Conservation (phyloP, 2,797 vertebrate genomes). For the Eptatretus atami region DNA sequence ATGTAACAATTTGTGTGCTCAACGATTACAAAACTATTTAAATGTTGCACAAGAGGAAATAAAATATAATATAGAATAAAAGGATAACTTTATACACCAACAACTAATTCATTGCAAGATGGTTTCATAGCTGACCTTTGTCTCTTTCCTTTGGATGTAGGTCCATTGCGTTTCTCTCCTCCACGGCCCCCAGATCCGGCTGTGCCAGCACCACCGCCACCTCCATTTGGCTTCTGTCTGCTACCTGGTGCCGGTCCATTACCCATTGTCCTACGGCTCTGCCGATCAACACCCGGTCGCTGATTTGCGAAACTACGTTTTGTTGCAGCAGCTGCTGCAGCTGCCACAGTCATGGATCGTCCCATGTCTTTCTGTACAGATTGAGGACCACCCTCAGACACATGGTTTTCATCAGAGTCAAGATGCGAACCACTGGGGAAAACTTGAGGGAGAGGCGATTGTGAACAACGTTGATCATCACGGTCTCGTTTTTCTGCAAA, state of each 20-base stretch:
- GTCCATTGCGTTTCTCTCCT: slow-evolving; percentile 52
- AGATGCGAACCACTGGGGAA: too few relatives aligned
- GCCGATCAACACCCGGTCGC: slow-evolving; percentile 18
- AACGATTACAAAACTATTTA: too few relatives aligned
- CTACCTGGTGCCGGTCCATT: slow-evolving; percentile 18
- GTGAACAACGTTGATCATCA: slow-evolving; percentile 25
- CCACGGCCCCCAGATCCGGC: slow-evolving; percentile 41
- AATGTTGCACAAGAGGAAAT: neutral
- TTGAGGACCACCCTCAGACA: too few relatives aligned
- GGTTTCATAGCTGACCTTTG: slow-evolving; percentile 38
- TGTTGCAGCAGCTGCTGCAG: slow-evolving; percentile 10
- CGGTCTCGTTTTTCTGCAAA: slow-evolving; percentile 84
- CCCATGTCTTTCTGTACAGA: too few relatives aligned
- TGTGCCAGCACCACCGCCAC: slow-evolving; percentile 33
- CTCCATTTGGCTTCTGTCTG: slow-evolving; percentile 17
- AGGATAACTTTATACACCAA: neutral
- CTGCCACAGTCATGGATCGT: too few relatives aligned
- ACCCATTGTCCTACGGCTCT: slow-evolving; percentile 28
- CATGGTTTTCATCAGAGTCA: too few relatives aligned
- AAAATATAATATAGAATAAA: neutral
- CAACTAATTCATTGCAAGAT: neutral
- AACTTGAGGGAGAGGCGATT: too few relatives aligned
- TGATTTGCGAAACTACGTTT: slow-evolving; percentile 95
- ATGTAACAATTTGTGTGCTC: too few relatives aligned
- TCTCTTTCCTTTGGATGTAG: slow-evolving; percentile 37